phyloP scores from a whole-genome alignment of 2,797 vertebrate genomes.

The Melanotaenia nigrans region DNA sequence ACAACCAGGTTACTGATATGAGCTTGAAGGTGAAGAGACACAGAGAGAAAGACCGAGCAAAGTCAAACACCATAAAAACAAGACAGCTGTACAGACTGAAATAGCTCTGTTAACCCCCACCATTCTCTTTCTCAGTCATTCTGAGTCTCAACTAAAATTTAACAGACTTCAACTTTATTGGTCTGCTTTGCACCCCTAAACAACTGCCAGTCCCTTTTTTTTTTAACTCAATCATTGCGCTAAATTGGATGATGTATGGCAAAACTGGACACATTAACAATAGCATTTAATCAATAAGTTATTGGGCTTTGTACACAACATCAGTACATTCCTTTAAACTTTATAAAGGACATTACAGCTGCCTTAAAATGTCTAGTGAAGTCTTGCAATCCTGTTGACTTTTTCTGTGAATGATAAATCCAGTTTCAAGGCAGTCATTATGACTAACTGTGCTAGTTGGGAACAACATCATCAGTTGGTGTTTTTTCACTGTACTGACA shows the following conservation, averaged over 20 bases:
- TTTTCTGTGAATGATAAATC: neutral
- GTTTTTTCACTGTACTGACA: neutral
- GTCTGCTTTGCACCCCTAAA: neutral
- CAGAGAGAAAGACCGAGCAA: conserved; percentile 62
- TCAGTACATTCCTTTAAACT: neutral
- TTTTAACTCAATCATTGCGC: conserved; percentile 9
- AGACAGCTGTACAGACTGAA: conserved; percentile 80
- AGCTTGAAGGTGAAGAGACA: conserved; percentile 62
- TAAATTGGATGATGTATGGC: neutral
- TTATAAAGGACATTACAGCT: neutral
- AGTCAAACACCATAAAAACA: conserved; percentile 70
- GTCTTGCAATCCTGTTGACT: neutral
- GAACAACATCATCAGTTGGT: neutral
- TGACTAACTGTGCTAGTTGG: neutral
- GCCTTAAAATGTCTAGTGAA: neutral
- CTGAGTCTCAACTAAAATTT: conserved; percentile 51
- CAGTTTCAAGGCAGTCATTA: neutral
- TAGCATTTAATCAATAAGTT: neutral
- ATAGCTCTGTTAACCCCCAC: conserved; percentile 65
- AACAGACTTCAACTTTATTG: conserved; percentile 44
- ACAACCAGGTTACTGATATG: neutral
- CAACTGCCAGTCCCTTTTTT: conserved; percentile 5
- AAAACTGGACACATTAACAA: neutral
- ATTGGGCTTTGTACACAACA: neutral
- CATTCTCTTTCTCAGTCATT: conserved; percentile 69